Evolutionary conservation across 2,888 invertebrate species (phyloP).

Genomic region (Rotaria magnacalcarata): DNA sequence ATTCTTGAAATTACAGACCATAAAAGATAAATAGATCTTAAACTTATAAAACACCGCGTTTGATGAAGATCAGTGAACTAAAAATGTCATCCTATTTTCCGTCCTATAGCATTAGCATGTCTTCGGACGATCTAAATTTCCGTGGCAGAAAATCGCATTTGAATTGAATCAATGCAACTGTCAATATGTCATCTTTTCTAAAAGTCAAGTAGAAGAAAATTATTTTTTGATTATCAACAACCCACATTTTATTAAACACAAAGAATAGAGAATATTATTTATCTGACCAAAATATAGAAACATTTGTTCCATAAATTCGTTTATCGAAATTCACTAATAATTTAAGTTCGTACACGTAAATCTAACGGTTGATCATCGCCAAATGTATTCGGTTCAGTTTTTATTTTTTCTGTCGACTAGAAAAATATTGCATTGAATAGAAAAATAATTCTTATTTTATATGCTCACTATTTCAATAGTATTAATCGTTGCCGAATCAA

Average conservation of each 20-base stretch:
- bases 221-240: background rate
- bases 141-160: too few species aligned
- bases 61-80: too few species aligned
- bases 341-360: constrained; percentile 2
- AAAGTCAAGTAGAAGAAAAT: too few species aligned
- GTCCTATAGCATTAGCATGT: too few species aligned
- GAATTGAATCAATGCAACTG: too few species aligned
- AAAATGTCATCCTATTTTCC: too few species aligned
- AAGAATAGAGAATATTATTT: background rate
- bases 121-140: too few species aligned
- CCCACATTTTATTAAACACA: background rate
- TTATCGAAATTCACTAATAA: background rate
- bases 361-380: constrained; percentile 30
- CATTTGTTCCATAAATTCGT: too few species aligned
- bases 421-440: background rate
- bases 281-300: background rate
- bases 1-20: too few species aligned
- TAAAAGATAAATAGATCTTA: too few species aligned
- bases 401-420: background rate
- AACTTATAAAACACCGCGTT: too few species aligned
- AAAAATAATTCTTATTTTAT: background rate
- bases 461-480: background rate
- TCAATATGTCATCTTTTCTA: too few species aligned
- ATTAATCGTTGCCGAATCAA: background rate
- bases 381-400: background rate